Percentiles rank a stretch among this genome's conserved stretches.
These are phyloP conservation scores for Metacarcinus magister DNA, from an alignment of 2,888 invertebrate species.

Conservation along the genomic window DNA sequence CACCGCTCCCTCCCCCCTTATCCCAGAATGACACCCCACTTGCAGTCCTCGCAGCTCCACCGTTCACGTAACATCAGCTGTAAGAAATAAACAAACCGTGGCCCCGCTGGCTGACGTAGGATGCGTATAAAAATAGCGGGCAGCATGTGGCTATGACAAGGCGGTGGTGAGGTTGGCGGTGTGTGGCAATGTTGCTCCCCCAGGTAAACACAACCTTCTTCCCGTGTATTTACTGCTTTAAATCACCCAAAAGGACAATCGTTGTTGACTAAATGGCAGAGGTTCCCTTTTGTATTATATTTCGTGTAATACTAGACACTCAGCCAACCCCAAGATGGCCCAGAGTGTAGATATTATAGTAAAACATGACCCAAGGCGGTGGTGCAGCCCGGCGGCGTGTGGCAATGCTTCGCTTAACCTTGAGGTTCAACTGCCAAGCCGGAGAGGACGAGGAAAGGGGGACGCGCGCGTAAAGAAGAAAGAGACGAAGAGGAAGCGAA, in stretches of 20 bases:
- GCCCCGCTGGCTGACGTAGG: constrained; percentile 75
- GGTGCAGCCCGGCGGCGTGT: constrained; percentile 55
- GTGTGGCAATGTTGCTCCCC: constrained; percentile 62
- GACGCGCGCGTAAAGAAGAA: constrained; percentile 35
- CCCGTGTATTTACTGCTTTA: not conserved
- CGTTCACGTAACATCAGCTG: constrained; percentile 50
- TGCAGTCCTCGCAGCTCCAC: constrained; percentile 52
- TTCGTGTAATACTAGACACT: not conserved
- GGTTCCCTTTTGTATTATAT: not conserved
- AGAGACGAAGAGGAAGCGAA: constrained; percentile 75
- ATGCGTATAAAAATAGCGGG: constrained; percentile 75
- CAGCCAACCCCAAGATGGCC: not conserved
- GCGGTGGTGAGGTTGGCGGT: constrained; percentile 54
- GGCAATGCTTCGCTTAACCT: constrained; percentile 77
- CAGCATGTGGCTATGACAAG: constrained; percentile 76
- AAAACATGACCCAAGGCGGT: constrained; percentile 59
- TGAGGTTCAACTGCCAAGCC: constrained; percentile 79
- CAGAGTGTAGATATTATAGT: not conserved
- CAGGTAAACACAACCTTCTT: constrained; percentile 68
- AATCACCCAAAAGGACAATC: constrained; percentile 16
- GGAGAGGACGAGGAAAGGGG: constrained; percentile 69
- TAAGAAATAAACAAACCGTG: constrained; percentile 75
- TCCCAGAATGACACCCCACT: not conserved
- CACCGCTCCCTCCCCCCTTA: not conserved
- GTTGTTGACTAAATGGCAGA: not conserved